Conservation (phyloP, 2,113 vertebrate genomes). For the Crocuta crocuta region DNA sequence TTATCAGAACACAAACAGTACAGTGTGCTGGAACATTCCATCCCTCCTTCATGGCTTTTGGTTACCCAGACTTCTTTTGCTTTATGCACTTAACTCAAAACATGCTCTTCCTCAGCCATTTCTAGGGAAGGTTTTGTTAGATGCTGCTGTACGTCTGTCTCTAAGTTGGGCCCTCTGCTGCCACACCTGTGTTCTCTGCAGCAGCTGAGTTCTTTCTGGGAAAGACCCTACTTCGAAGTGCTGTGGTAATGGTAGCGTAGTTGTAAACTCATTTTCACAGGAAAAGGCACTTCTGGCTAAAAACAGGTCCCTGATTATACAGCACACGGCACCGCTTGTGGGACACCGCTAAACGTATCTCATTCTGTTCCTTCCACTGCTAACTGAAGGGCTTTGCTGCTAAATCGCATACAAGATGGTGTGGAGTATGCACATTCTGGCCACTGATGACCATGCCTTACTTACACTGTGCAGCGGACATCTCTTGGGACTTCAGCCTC, state of each 20-base stretch:
- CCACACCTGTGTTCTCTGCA: neutral
- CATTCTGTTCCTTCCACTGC: neutral
- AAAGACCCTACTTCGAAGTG: neutral
- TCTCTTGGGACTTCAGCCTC: neutral
- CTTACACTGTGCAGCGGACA: neutral
- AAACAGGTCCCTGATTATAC: neutral
- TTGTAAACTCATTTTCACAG: conserved; percentile 18
- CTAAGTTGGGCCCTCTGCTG: neutral
- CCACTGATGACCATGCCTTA: neutral
- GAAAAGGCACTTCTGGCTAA: neutral
- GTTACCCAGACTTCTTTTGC: neutral
- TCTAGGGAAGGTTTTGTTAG: neutral
- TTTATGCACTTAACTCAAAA: neutral
- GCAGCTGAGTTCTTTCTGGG: neutral
- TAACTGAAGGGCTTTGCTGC: neutral
- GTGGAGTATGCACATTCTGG: too few species aligned
- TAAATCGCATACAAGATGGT: neutral
- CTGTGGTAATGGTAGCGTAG: neutral
- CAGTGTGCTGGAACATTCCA: conserved; percentile 1
- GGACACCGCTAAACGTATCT: neutral
- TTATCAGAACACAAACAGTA: neutral
- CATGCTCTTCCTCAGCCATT: neutral
- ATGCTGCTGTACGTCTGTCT: neutral
- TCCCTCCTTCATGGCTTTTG: neutral
- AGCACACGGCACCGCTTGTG: neutral